phyloP scores from a whole-genome alignment of 2,113 vertebrate species.

The Parus major region DNA sequence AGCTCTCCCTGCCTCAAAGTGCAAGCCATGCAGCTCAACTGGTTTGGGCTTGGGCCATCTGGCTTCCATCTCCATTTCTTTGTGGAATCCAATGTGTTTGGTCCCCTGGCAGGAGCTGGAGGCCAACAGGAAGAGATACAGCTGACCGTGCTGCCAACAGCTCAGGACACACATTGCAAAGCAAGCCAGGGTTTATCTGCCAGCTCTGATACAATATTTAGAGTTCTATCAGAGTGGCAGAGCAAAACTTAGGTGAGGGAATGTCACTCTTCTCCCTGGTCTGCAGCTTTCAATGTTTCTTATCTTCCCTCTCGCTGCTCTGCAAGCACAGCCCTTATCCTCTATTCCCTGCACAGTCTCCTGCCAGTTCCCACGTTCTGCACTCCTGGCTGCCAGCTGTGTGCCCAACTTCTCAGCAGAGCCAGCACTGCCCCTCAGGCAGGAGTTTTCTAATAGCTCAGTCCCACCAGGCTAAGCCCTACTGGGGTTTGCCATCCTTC shows the following conservation, averaged over 20 bases:
- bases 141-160: not conserved
- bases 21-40: not conserved
- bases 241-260: not conserved
- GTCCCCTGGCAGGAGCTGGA: not conserved
- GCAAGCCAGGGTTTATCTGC: not conserved
- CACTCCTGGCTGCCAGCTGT: not conserved
- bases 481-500: not conserved
- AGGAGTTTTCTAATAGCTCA: not conserved
- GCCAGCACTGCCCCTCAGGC: not conserved
- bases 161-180: not conserved
- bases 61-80: not conserved
- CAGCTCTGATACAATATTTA: not conserved
- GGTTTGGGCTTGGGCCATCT: not conserved
- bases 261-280: not conserved
- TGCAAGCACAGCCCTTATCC: not conserved
- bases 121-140: rapidly evolving
- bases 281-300: not conserved
- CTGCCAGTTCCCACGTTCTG: not conserved
- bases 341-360: not conserved
- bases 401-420: not conserved
- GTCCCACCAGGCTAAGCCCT: not conserved
- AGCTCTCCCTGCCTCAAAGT: not conserved
- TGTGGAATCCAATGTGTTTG: not conserved
- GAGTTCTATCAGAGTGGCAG: not conserved
- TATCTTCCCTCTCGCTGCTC: not conserved